phyloP scores from a whole-genome alignment of 2,113 vertebrate species.

The Hippocampus zosterae region DNA sequence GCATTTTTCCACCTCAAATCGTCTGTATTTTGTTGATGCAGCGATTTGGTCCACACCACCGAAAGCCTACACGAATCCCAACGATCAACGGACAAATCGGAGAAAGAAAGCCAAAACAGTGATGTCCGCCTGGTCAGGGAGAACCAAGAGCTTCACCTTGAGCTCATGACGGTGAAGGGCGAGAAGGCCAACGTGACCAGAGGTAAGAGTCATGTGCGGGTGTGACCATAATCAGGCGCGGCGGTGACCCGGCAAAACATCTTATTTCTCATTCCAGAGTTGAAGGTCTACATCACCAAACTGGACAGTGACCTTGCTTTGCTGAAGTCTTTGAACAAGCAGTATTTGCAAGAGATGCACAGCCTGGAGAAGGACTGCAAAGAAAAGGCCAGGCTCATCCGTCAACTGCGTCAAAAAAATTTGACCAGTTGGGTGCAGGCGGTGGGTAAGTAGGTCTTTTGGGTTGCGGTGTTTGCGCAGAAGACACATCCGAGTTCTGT shows the following conservation, averaged over 20 bases:
- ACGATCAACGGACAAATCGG: slow-evolving; percentile 80
- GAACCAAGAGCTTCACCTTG: slow-evolving; percentile 89
- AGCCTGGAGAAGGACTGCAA: slow-evolving; percentile 87
- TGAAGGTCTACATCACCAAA: slow-evolving; percentile 82
- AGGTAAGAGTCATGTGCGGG: slow-evolving; percentile 61
- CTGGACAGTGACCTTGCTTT: slow-evolving; percentile 82
- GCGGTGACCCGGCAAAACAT: not conserved
- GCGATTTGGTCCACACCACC: slow-evolving; percentile 92
- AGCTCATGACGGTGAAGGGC: slow-evolving; percentile 82
- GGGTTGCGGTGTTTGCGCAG: too few relatives aligned
- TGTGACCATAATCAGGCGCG: not conserved
- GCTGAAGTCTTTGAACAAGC: slow-evolving; percentile 95
- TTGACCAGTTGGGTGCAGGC: slow-evolving; percentile 93
- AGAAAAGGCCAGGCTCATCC: slow-evolving; percentile 87
- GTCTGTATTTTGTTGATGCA: slow-evolving; percentile 40
- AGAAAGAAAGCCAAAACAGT: slow-evolving; percentile 86
- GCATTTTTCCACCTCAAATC: not conserved
- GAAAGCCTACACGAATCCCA: slow-evolving; percentile 88
- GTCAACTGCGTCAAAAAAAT: slow-evolving; percentile 94
- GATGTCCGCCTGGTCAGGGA: slow-evolving; percentile 82
- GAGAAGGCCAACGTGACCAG: slow-evolving; percentile 76
- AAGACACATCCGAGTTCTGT: too few relatives aligned
- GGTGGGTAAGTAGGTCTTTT: slow-evolving; percentile 72
- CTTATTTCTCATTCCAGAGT: slow-evolving; percentile 70
- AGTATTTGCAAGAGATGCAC: slow-evolving; percentile 88